phyloP scores from a whole-genome alignment of 1,140 invertebrate species.

The Drosophila navojoa region DNA sequence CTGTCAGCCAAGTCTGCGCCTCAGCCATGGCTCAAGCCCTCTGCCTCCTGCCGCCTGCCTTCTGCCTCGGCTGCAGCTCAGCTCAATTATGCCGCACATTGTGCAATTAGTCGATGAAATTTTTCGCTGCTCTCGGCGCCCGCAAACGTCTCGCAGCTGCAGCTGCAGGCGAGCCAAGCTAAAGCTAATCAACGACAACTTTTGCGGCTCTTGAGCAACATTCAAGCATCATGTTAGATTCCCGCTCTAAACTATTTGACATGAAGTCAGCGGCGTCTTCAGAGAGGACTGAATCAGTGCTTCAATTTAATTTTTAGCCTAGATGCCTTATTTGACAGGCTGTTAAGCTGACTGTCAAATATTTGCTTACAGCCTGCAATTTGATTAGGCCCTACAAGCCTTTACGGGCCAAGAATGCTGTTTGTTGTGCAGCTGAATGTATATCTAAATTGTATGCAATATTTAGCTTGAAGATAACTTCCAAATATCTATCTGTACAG shows the following conservation, averaged over 20 bases:
- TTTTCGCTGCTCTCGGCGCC: constrained; percentile 4
- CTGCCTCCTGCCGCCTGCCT: too few relatives aligned
- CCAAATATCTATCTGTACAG: too few relatives aligned
- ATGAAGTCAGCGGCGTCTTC: neutral
- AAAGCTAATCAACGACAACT: too few relatives aligned
- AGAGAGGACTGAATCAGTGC: neutral
- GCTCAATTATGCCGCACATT: constrained; percentile 15
- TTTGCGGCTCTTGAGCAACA: too few relatives aligned
- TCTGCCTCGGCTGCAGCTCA: too few relatives aligned
- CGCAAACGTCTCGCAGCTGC: neutral
- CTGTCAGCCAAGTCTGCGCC: constrained; percentile 10
- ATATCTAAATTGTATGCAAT: too few relatives aligned
- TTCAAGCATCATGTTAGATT: neutral
- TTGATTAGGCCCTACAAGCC: too few relatives aligned
- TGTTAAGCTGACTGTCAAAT: neutral
- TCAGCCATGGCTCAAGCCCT: too few relatives aligned
- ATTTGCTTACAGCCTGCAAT: neutral
- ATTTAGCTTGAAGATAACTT: too few relatives aligned
- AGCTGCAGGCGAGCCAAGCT: neutral
- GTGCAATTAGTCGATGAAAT: constrained; percentile 40
- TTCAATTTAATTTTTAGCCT: neutral
- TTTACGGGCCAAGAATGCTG: too few relatives aligned
- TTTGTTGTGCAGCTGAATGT: too few relatives aligned
- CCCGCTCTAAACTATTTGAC: neutral
- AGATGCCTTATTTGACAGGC: neutral